Base-by-base conservation (phyloP, 2,888 invertebrate species). In the Camponotus fellah region DNA sequence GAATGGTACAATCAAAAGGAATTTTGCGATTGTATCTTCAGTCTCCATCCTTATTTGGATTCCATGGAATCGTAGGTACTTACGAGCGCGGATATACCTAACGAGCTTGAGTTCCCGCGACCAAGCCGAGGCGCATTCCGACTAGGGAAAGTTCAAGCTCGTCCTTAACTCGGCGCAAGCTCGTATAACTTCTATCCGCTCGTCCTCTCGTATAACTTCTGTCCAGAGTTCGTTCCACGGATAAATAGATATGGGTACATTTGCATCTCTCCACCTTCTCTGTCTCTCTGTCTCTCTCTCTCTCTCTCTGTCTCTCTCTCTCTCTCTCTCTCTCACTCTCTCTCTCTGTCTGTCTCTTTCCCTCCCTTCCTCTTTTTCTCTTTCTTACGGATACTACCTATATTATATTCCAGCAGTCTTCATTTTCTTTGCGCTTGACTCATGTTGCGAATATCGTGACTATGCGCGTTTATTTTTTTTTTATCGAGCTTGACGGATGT, bases 161-260 rank as follows among this genome's bases (percentile, higher is more conserved):
- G 74, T 60, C 86, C 86, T 87, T 87, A 87, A 85, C 86, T 86
- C 80, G 66, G 82, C 72, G 66, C 68, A 75, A 84, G 49, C 82
- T 83, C 83, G 68, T 79, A 79, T 83, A 83, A 83, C 77, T 83
- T 83, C 79, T 62, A 79, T 69, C 62, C 79, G 62, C 69, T 62
- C 79, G 83, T 83, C 83, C 83, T 53, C 79, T 79, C 68, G 83
- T 79, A 79, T 79, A 83, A 83, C 79, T 83, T 79, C 83, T 79
- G 79, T 77, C 66, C 83, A 79, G 68, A 83, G 83, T 83, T 83
- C 79, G 77, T 83, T 83, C 82, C 60, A 60, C 14, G 53, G 79
- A 79, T 83, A 79, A 83, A 83, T 83, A 83, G 79, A 43, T 79
- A 83, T 69, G 21, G 69, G 69, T 79, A 69, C 79, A 79, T 77